Conservation (phyloP, 2,113 vertebrate genomes). For the Rhinolophus ferrumequinum region DNA sequence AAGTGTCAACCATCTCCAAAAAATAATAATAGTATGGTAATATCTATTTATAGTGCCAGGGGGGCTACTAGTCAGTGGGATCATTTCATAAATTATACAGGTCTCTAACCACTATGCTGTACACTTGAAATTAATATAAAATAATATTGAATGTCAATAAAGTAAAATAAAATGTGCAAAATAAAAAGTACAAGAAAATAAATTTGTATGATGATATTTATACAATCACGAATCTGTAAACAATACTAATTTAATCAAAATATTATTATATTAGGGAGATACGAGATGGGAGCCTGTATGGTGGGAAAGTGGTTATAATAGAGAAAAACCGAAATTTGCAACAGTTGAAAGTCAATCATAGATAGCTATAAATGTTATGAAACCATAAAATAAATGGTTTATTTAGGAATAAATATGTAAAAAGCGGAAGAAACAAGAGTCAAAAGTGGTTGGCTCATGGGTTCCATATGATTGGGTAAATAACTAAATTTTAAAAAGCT, state of each 20-base stretch:
- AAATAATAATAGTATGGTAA: too few relatives aligned
- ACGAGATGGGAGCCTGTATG: not conserved
- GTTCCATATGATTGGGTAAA: not conserved
- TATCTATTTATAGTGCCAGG: too few relatives aligned
- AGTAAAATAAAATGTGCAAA: not conserved
- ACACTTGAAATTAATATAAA: too few relatives aligned
- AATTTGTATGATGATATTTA: not conserved
- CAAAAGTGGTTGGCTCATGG: not conserved
- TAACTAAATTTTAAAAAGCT: constrained; percentile 33
- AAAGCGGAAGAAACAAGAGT: not conserved
- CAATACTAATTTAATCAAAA: not conserved
- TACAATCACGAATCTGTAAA: not conserved
- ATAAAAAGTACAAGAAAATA: not conserved
- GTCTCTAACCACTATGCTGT: too few relatives aligned
- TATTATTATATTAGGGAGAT: not conserved
- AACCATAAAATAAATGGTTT: not conserved
- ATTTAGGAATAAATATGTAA: not conserved
- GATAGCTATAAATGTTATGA: not conserved
- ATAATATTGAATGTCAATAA: too few relatives aligned
- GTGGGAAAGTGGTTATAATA: not conserved
- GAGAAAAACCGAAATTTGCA: not conserved
- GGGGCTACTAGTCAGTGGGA: too few relatives aligned
- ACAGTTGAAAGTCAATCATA: not conserved
- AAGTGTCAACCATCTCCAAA: too few relatives aligned
- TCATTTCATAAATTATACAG: too few relatives aligned